Base-by-base conservation (phyloP, 2,888 invertebrate genomes). In the Geotrupes spiniger region DNA sequence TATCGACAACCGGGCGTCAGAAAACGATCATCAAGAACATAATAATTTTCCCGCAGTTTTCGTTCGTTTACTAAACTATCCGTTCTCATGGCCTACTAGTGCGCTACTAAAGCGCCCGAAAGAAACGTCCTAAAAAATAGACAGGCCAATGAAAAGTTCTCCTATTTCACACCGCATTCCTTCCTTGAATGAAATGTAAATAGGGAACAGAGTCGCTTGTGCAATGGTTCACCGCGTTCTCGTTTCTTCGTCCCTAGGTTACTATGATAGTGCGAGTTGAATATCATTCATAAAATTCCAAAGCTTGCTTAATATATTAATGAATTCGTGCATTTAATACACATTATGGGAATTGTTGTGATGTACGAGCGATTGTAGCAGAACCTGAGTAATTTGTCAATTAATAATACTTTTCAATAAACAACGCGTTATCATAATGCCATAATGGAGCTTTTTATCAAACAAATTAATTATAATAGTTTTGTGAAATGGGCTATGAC, bases 261-360 rank as follows among this genome's bases (percentile, higher is more conserved):
- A 68, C 68, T 66, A 68, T 52, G 57, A 56, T 60, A 54, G 57
- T 63, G 62, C 43, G 48, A 54, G 59, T 62, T 59, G 64, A 62
- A 56, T 62, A 63, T 65, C 68, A 68, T 68, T 68, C 68, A 68
- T 68, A 65, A 67, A 68, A 68, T 66, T 66, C 64, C 63, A 61
- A 46, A 53, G 54, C 45, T n/a, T 40, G 31, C 38, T 31, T 26
- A 16, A 31, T 28, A 21, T 29, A 41, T 46, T 45, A 46, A 46
- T 46, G 39, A 33, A 38, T n/a, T n/a, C 27, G 40, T 40, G 40
- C 41, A 41, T 17, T 21, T 16, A 39, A 26, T 12, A 33, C 33
- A 10, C 9, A 14, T 33, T 33, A 14, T 14, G 9, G 9, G 12
- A 33, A 14, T 33, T 33, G 21, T 21, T 21, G 21, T 21, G 21